A percentile compares a stretch with the other conserved stretches of the same genome.
Conservation (phyloP, 2,113 vertebrate genomes). For the Oryzias javanicus region DNA sequence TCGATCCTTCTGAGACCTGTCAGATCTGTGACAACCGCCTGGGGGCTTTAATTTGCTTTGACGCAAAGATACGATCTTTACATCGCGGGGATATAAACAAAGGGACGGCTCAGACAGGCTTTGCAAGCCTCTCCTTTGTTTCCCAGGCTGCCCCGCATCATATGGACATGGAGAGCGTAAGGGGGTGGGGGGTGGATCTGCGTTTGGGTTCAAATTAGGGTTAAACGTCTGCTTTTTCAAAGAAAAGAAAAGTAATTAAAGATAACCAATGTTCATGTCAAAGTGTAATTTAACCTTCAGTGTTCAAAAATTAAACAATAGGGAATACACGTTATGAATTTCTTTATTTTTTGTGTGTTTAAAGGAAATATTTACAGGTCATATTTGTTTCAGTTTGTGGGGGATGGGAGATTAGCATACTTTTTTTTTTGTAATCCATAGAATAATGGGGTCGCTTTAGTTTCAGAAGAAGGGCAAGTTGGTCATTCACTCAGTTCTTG, state of each 20-base stretch:
- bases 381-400: too few species aligned
- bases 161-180: slow-evolving; percentile 15
- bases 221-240: slow-evolving; percentile 36
- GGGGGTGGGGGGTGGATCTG: slow-evolving; percentile 25
- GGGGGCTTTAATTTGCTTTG: neutral
- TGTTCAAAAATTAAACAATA: too few species aligned
- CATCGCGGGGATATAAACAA: slow-evolving; percentile 25
- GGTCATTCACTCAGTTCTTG: slow-evolving; percentile 1
- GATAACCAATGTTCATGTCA: too few species aligned
- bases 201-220: slow-evolving; percentile 49
- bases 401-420: too few species aligned
- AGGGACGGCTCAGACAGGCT: slow-evolving; percentile 1
- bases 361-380: too few species aligned
- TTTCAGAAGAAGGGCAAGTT: slow-evolving; percentile 2
- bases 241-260: slow-evolving; percentile 24
- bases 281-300: too few species aligned
- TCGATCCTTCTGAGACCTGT: neutral
- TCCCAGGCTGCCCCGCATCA: slow-evolving; percentile 40
- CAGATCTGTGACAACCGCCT: slow-evolving; percentile 10
- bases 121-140: slow-evolving; percentile 40
- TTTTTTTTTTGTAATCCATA: neutral
- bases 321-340: too few species aligned
- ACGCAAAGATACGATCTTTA: slow-evolving; percentile 11
- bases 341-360: too few species aligned
- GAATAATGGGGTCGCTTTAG: neutral